Base-by-base conservation (phyloP, 2,888 invertebrate genomes). In the Rhagonycha fulva region DNA sequence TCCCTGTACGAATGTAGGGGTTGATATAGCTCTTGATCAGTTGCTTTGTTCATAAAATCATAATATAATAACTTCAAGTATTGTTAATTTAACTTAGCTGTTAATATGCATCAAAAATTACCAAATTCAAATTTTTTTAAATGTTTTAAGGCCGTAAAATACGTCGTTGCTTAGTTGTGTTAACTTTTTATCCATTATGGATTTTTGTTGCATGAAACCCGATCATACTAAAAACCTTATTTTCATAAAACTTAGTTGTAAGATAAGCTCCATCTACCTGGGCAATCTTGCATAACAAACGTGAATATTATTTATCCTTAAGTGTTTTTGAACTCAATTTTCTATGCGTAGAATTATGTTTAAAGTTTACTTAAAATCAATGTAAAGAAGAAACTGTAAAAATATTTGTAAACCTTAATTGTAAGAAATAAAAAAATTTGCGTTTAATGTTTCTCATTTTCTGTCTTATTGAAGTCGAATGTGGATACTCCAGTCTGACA, bases 401-500 rank as follows among this genome's bases (percentile, higher is more conserved):
- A 47, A 47, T 47, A 47, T 47, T 47, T 47, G 47, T 47, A 47
- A 47, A 47, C 47, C 47, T 62, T 62, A 62, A 14, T 62, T 19
- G 19, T 66, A 66, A 23, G 63, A 66, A 66, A 66, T 26, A 66
- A 66, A 66, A 63, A 66, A 66, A 66, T 66, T 66, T 66, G 63
- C 63, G 63, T 66, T 66, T 66, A 24, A 66, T 66, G 63, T 66
- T 66, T 66, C 26, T 26, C 63, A 24, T 66, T 66, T 66, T 66
- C 63, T 66, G 63, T 66, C 63, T 66, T 66, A 66, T 66, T 66
- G 63, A 19, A 66, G 63, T 66, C 26, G 63, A 66, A 66, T 24
- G 63, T 19, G 24, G 63, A 66, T 66, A 66, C 63, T 66, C 23
- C 23, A 66, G 63, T 66, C 63, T 66, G 63, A 66, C 63, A 66